These are phyloP conservation scores for Syngnathus floridae DNA, from an alignment of 2,113 vertebrate genomes.

Conservation along the genomic window DNA sequence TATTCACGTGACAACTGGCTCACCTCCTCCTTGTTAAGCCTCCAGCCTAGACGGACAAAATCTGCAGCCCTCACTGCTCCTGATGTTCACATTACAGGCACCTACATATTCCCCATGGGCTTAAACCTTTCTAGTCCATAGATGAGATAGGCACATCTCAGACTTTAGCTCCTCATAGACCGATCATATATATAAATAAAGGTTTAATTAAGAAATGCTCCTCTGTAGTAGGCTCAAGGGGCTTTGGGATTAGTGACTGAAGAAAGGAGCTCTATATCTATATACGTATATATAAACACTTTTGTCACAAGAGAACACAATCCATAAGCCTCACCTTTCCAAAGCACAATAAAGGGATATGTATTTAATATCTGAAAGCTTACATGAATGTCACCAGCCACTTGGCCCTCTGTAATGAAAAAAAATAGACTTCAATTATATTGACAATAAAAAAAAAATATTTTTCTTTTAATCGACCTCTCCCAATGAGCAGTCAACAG, in stretches of 20 bases:
- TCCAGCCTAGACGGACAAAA: conserved; percentile 35
- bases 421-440: conserved; percentile 43
- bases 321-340: conserved; percentile 42
- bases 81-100: conserved; percentile 50
- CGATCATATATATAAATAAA: conserved; percentile 68
- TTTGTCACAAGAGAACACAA: conserved; percentile 17
- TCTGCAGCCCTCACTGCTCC: conserved; percentile 31
- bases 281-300: conserved; percentile 14
- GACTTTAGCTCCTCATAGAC: conserved; percentile 52
- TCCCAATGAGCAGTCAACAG: conserved; percentile 47
- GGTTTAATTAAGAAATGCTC: conserved; percentile 65
- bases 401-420: conserved; percentile 43
- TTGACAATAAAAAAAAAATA: conserved; percentile 45
- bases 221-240: conserved; percentile 31
- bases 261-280: conserved; percentile 16
- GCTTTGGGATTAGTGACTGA: conserved; percentile 28
- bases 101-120: conserved; percentile 35
- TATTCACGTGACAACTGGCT: conserved; percentile 29
- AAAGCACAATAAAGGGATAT: conserved; percentile 57
- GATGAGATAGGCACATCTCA: conserved; percentile 48
- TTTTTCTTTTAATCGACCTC: conserved; percentile 63
- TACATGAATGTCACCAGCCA: conserved; percentile 40
- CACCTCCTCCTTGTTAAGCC: conserved; percentile 40
- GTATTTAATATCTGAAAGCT: conserved; percentile 52
- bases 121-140: conserved; percentile 42